These are phyloP conservation scores for Deroplatys truncata DNA, from an alignment of 2,888 invertebrate genomes.

Conservation along the genomic window DNA sequence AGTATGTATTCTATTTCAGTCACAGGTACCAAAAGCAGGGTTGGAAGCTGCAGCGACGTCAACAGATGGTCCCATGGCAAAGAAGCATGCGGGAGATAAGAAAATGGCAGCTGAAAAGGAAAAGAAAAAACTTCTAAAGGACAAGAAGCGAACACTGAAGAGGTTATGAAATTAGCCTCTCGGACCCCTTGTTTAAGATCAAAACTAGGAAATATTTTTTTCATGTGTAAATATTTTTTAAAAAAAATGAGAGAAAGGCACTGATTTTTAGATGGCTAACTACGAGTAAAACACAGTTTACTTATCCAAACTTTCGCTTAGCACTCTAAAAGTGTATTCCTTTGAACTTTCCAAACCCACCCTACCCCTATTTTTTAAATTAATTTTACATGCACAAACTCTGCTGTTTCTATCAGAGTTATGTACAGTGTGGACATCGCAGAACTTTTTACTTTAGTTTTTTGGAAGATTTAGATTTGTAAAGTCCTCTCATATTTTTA, in stretches of 20 bases:
- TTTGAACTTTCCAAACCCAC: neutral
- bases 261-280: conserved; percentile 16
- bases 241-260: conserved; percentile 15
- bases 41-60: conserved; percentile 43
- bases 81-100: conserved; percentile 81
- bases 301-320: neutral
- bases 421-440: neutral
- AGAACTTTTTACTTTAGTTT: neutral
- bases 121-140: conserved; percentile 71
- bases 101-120: conserved; percentile 68
- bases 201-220: conserved; percentile 16
- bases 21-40: conserved; percentile 42
- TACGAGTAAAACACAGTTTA: neutral
- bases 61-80: conserved; percentile 70
- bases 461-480: neutral
- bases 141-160: conserved; percentile 80
- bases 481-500: neutral
- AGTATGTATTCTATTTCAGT: conserved; percentile 25
- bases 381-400: neutral
- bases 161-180: conserved; percentile 62
- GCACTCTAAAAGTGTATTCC: neutral
- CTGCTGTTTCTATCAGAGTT: neutral
- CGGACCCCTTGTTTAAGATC: neutral
- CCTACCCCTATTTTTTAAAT: neutral
- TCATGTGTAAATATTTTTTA: conserved; percentile 18